Base-by-base conservation (phyloP, 2,113 vertebrate species). In the Mystacornis crossleyi region DNA sequence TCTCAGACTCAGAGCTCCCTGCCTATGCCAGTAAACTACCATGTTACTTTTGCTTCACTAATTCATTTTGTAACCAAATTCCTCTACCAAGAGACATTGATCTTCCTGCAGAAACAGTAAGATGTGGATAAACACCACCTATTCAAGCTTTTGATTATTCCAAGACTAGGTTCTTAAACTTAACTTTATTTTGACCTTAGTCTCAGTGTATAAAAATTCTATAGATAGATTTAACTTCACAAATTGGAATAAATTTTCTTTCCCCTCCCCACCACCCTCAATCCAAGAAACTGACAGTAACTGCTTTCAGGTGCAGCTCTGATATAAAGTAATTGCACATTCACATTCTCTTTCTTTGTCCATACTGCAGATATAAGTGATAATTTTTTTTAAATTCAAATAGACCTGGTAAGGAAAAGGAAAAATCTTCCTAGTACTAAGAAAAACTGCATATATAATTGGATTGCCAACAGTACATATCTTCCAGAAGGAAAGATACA, bases 381-480 rank as follows among this genome's bases (percentile, higher is more conserved):
- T 31, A 43, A 42, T 16, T 12, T 3, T 3, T 45, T 43, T 25
- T 9, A 0, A 61, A 53, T 28, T 28, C 7, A 61, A 34, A 3
- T 16, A 66, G 36, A 69, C 28, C 8, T 10, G 0, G 4, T 31
- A 60, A 53, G 4, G 3, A 12, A 19, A 2, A 42, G 10, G 1
- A 1, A 55, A 72, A 36, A 8, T 3, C 7, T 81, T 47, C 10
- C 16, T 28, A 34, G 6, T 9, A 60, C 5, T 6, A 57, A 21
- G 12, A 25, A 28, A 65, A 53, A 16, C 3, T 14, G 1, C 11
- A 24, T 10, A 4, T 19, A 11, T 8, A 43, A 26, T 6, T 36
- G 1, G 5, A 69, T 19, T 33, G 0, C 8, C 10, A 82, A n/a
- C 6, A 19, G 36, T 5, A 65, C 10, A 29, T 6, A 61, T 1